Evolutionary conservation across 2,888 invertebrate genomes (phyloP).

Genomic region (Leuctra nigra): DNA sequence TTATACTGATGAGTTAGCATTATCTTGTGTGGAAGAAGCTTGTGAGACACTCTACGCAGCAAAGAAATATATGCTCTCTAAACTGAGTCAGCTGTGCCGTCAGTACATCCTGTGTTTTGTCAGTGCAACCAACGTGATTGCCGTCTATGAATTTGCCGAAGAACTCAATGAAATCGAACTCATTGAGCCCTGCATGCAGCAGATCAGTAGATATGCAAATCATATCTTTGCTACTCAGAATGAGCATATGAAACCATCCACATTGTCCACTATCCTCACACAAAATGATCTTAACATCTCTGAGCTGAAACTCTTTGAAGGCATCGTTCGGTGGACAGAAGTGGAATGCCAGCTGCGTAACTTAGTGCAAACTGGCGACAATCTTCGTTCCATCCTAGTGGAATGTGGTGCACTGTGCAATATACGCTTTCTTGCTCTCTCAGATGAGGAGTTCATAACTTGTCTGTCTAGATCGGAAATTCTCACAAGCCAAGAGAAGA

Average conservation of each 20-base stretch:
- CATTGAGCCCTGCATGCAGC: slow-evolving; percentile 39
- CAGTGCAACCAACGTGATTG: slow-evolving; percentile 50
- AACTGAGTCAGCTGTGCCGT: slow-evolving; percentile 42
- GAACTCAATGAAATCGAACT: slow-evolving; percentile 50
- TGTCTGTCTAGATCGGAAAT: slow-evolving; percentile 28
- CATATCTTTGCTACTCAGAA: slow-evolving; percentile 27
- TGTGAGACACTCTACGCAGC: slow-evolving; percentile 57
- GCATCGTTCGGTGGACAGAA: slow-evolving; percentile 50
- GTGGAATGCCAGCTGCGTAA: slow-evolving; percentile 45
- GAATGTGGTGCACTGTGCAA: slow-evolving; percentile 43
- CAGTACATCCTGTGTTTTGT: slow-evolving; percentile 48
- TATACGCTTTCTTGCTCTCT: slow-evolving; percentile 41
- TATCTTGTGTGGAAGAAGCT: slow-evolving; percentile 51
- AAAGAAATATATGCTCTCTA: slow-evolving; percentile 53
- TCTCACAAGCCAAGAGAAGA: slow-evolving; percentile 20
- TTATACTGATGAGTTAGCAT: slow-evolving; percentile 52
- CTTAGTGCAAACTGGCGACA: slow-evolving; percentile 40
- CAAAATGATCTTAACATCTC: slow-evolving; percentile 46
- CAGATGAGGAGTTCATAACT: slow-evolving; percentile 42
- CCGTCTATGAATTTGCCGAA: slow-evolving; percentile 54
- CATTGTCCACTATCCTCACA: slow-evolving; percentile 46
- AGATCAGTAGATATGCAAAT: slow-evolving; percentile 3
- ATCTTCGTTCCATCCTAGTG: slow-evolving; percentile 42
- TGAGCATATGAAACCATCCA: slow-evolving; percentile 45
- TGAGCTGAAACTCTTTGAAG: slow-evolving; percentile 48